Conservation (phyloP, 1,140 invertebrate species). For the Drosophila trapezifrons region DNA sequence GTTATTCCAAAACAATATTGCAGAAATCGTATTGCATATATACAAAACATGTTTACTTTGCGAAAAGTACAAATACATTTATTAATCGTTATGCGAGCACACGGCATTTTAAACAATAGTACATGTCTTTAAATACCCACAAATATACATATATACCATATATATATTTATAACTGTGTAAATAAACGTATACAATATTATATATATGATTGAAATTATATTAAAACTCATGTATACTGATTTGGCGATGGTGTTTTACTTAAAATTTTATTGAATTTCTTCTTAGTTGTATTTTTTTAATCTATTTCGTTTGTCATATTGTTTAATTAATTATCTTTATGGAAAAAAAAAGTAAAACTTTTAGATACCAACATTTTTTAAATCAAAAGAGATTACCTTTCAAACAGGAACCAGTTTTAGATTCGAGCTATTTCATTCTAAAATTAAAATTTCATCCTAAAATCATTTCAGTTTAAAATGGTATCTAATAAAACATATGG, state of each 20-base stretch:
- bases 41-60: conserved; percentile 33
- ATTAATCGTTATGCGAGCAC: conserved; percentile 50
- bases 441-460: no score
- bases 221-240: conserved; percentile 33
- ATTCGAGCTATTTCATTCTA: no score
- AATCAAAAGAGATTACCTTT: background rate
- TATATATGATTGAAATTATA: conserved; percentile 33
- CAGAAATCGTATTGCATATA: conserved; percentile 34
- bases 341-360: background rate
- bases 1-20: conserved; percentile 31
- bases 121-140: conserved; percentile 35
- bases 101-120: conserved; percentile 44
- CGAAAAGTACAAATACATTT: conserved; percentile 62
- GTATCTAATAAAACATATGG: no score
- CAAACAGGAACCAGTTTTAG: no score
- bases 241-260: background rate
- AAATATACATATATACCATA: conserved; percentile 9
- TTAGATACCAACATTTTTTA: background rate
- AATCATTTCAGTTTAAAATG: no score
- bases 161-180: conserved; percentile 47
- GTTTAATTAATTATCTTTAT: no score
- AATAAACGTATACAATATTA: conserved; percentile 48
- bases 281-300: no score
- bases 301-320: no score
- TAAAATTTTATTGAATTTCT: background rate